Evolutionary conservation across 1,140 invertebrate genomes (phyloP), one percentile per base, ranked within the genome.

Genomic region (Chymomyza costata): DNA sequence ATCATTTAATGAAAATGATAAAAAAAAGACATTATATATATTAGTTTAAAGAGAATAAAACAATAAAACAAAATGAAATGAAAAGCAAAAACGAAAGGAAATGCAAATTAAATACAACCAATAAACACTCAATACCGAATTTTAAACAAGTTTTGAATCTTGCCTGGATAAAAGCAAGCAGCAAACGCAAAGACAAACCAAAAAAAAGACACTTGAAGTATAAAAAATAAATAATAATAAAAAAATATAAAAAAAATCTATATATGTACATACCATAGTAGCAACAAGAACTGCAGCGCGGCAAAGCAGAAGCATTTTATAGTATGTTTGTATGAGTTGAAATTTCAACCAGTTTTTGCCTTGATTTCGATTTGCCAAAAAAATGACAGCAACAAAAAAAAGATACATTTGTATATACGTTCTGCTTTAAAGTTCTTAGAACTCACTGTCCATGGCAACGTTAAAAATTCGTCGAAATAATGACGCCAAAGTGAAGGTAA

Each of bases 31-130:
- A 78, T 64, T 73, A 80, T 78, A 80, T 80, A 80, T 80, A 73
- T 68, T 80, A 80, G 74, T 80, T 80, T 78, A 80, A 80, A 78
- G 73, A 73, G 67, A 66, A 67, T 78, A 65, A 80, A n/a, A 64
- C 34, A 80, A 67, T 65, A 65, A 68, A 55, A 64, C 60, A 38
- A 39, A 64, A 71, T 80, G 44, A 60, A 62, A 76, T 53, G 57
- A 63, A 65, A 69, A 6, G 3, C n/a, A 34, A 34, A 34, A 34
- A 34, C n/a, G 5, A 5, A 59, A 46, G 31, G 46, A 41, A 63
- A 63, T 54, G 60, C 65, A 41, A 53, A 68, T 57, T 52, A 51
- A 34, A 59, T 45, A 45, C 63, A 48, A 39, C 41, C 51, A 73
- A 65, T 68, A 65, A 71, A 78, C 50, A 63, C 58, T 50, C 57